A percentile compares a stretch with the other conserved stretches of the same genome.
Conservation (phyloP, 2,888 invertebrate genomes). For the Adineta ricciae region DNA sequence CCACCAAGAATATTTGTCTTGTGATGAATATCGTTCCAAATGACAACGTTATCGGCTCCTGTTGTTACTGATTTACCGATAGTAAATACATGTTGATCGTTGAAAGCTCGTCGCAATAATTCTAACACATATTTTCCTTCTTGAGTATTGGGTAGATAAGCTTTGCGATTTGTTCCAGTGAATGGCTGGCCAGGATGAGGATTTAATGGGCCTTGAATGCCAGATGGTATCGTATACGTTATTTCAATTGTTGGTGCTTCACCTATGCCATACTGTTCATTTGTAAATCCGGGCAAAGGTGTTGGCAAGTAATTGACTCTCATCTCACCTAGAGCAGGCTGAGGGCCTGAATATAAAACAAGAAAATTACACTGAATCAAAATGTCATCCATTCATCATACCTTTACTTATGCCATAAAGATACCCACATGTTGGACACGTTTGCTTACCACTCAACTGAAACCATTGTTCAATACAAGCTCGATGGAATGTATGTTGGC, state of each 20-base stretch:
- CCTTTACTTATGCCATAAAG: not conserved
- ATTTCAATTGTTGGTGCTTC: not conserved
- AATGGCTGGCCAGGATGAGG: constrained; percentile 41
- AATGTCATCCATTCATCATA: not conserved
- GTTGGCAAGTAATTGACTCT: not conserved
- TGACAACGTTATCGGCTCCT: constrained; percentile 39
- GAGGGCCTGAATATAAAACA: not conserved
- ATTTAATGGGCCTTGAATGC: constrained; percentile 36
- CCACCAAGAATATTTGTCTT: constrained; percentile 41
- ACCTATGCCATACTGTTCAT: not conserved
- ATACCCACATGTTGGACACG: not conserved
- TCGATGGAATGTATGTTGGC: not conserved
- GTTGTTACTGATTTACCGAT: constrained; percentile 41
- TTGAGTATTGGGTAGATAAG: constrained; percentile 41
- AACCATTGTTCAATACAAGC: not conserved
- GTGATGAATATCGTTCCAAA: constrained; percentile 45
- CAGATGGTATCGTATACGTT: not conserved
- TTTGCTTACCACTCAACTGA: not conserved
- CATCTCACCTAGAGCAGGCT: not conserved
- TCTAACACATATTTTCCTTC: constrained; percentile 39
- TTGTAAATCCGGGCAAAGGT: not conserved
- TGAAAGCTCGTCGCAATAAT: constrained; percentile 41
- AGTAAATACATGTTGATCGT: constrained; percentile 40
- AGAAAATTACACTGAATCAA: not conserved
- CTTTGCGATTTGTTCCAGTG: constrained; percentile 38